Evolutionary conservation across 2,888 invertebrate species (phyloP), one percentile per base, ranked within the genome.

Genomic region (Ormyrus labotus): DNA sequence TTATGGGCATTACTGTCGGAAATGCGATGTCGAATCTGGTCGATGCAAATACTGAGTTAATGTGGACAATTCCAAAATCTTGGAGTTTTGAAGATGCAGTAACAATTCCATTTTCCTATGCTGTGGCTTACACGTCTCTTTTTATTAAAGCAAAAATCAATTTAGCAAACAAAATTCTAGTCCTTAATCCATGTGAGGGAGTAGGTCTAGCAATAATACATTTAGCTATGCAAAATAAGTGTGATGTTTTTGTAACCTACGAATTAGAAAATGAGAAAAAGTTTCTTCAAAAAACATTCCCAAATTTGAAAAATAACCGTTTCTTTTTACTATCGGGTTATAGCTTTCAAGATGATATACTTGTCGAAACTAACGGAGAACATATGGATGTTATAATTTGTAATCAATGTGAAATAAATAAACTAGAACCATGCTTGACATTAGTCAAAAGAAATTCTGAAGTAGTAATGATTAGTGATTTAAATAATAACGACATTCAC

Each of bases 241-340:
- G 94, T 85, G 91, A 92, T 81, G 92, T 93, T n/a, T 93, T 90
- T 88, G 93, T 94, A 4, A 94, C 94, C 3, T 94, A 94, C 55
- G 93, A 91, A 4, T 92, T 92, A 0, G 85, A 88, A 10, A 91
- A 92, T 67, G 93, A 94, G 86, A 90, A 91, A 80, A 91, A 92
- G 10, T 93, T 92, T 86, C 89, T 94, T 65, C 91, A 91, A 85
- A 76, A 87, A 55, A 69, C 80, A 50, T 94, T 93, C 87, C 93
- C 94, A 2, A 85, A 87, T 82, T 93, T 91, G n/a, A 87, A 88
- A 5, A 93, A 93, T 63, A 86, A 89, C 60, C 93, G 96, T 87
- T 96, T 98, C 87, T 95, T 96, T 45, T 96, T 97, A 90, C 96
- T 97, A 8, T 93, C 96, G 86, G 95, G 96, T 89, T 92, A 94